Conservation (phyloP, 2,113 vertebrate species). For the Chaetorhynchus papuensis region DNA sequence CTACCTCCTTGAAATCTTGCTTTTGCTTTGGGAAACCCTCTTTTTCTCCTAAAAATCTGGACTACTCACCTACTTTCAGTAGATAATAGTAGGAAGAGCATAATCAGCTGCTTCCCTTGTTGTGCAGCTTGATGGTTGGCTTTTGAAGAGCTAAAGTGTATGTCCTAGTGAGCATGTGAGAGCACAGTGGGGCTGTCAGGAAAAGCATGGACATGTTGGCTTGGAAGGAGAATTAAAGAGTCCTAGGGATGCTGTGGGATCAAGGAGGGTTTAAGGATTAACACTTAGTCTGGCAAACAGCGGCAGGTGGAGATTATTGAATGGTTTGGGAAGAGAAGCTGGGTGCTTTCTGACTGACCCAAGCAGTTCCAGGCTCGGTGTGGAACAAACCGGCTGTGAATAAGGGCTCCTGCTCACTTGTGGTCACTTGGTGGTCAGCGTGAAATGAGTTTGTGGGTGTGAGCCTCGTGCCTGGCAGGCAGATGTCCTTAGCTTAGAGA, state of each 20-base stretch:
- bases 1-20: neutral
- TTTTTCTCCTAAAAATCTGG: neutral
- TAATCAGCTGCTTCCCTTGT: neutral
- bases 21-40: neutral
- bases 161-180: neutral
- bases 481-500: neutral
- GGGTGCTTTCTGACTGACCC: neutral
- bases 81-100: neutral
- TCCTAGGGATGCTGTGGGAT: neutral
- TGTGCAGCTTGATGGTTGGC: neutral
- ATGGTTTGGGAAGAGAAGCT: neutral
- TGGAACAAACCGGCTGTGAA: neutral
- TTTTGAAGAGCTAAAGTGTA: neutral
- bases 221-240: neutral
- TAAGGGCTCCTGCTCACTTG: neutral
- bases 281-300: neutral
- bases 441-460: neutral
- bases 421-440: neutral
- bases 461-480: neutral
- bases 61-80: neutral
- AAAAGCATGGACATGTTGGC: neutral
- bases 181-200: neutral
- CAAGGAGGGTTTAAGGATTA: neutral
- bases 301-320: neutral
- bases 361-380: neutral